Conservation (phyloP, 2,888 invertebrate species). For the Ganaspis brasiliensis region DNA sequence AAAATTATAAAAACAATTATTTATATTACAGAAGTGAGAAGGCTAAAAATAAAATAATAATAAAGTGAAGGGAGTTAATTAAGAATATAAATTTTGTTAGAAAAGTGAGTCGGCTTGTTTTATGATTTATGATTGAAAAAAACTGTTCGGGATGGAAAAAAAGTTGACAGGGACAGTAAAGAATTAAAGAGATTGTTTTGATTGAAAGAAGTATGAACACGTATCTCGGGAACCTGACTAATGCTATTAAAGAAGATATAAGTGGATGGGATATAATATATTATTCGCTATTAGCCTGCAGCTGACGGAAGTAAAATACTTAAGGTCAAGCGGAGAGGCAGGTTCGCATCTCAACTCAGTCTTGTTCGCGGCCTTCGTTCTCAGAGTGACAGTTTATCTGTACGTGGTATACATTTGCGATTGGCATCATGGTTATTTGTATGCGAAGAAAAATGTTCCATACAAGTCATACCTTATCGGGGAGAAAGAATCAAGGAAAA, state of each 20-base stretch:
- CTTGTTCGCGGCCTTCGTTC: slow-evolving; percentile 71
- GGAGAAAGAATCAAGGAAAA: slow-evolving; percentile 39
- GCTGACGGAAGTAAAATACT: slow-evolving; percentile 77
- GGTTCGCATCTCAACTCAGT: slow-evolving; percentile 75
- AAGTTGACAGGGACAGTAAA: slow-evolving; percentile 21
- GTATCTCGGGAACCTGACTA: slow-evolving; percentile 44
- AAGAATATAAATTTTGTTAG: not conserved
- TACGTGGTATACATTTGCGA: slow-evolving; percentile 38
- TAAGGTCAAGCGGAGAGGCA: slow-evolving; percentile 73
- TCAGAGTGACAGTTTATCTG: slow-evolving; percentile 57
- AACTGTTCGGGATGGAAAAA: not conserved
- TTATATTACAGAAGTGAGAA: too few species aligned
- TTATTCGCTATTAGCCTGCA: slow-evolving; percentile 76
- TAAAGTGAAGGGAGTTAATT: not conserved
- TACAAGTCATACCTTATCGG: slow-evolving; percentile 40
- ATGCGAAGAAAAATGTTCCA: slow-evolving; percentile 38
- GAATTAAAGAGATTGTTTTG: slow-evolving; percentile 20
- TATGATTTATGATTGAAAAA: slow-evolving; percentile 20
- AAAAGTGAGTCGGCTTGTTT: not conserved
- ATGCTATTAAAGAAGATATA: slow-evolving; percentile 31
- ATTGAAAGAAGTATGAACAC: slow-evolving; percentile 37
- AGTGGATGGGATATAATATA: slow-evolving; percentile 55
- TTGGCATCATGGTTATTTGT: slow-evolving; percentile 29
- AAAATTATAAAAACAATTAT: too few species aligned
- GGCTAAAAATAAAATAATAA: not conserved